Percentiles rank a stretch among this genome's conserved stretches.
Conservation (phyloP, 2,888 invertebrate species). For the Cosmia trapezina region DNA sequence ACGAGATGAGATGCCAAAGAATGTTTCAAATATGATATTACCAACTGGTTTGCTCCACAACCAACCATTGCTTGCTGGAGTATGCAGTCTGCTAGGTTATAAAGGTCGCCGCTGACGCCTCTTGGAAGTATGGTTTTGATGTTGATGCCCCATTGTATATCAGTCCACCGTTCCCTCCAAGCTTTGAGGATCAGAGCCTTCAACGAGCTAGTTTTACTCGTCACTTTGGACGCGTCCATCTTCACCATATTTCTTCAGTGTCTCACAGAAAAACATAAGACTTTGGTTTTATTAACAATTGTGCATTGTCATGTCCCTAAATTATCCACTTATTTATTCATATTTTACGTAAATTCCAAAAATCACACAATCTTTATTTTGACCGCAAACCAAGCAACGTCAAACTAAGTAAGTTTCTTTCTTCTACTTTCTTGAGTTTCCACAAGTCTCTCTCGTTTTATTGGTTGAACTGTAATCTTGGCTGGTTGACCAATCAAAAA, state of each 20-base stretch:
- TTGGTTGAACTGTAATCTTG: too few relatives aligned
- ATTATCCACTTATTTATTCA: constrained; percentile 16
- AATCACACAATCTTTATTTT: constrained; percentile 18
- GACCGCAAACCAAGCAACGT: constrained; percentile 47
- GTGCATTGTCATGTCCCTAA: constrained; percentile 26
- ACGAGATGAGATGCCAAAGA: constrained; percentile 97
- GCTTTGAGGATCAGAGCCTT: constrained; percentile 95
- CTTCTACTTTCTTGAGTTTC: fast-evolving
- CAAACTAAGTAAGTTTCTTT: constrained; percentile 37
- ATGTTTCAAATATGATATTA: constrained; percentile 97
- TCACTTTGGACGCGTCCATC: constrained; percentile 94
- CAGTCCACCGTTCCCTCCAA: constrained; percentile 98
- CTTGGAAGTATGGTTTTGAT: constrained; percentile 97
- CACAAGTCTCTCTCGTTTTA: fast-evolving
- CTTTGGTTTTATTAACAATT: constrained; percentile 11
- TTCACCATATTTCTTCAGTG: constrained; percentile 68
- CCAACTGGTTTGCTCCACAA: constrained; percentile 97
- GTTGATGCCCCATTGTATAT: constrained; percentile 98
- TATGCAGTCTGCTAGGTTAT: constrained; percentile 97
- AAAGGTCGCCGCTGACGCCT: constrained; percentile 98
- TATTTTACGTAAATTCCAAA: constrained; percentile 15
- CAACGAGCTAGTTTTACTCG: constrained; percentile 95
- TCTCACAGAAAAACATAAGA: constrained; percentile 27
- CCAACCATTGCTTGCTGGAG: constrained; percentile 98
- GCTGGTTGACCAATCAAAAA: constrained; percentile 29